Base-by-base conservation (phyloP, 2,888 invertebrate genomes). In the Electrophaes corylata region DNA sequence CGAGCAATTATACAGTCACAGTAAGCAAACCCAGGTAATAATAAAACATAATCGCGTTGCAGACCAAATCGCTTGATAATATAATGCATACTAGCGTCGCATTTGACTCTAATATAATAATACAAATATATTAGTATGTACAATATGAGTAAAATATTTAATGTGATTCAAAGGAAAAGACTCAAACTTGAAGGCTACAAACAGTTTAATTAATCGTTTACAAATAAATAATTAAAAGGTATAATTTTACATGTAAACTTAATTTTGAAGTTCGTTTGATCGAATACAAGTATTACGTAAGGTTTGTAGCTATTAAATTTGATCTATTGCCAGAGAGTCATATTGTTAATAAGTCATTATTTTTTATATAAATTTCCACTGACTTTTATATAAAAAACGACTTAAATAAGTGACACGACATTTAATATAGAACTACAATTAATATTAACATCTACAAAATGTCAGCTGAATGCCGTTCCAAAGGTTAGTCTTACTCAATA, bases 391-490 rank as follows among this genome's bases (percentile, higher is more conserved):
- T 14, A 18, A 41, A 31, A 19, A 12, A 14, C 16, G 14, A 23
- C 12, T 26, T 18, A 47, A 41, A 50, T 40, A 41, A 20, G 10
- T 12, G 18, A 11, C 29, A 53, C 12, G 23, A 49, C 41, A 29
- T 41, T 29, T 46, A 57, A 18, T 6, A 12, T 41, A 39, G 16
- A n/a, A 45, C 33, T 49, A 46, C 4, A 45, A 44, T 40, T 40
- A n/a, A 50, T 40, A 43, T 39, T 48, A 60, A 55, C 47, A 55
- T 52, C 47, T 60, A 55, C 43, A 16, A 54, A 60, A 60, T 60
- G 60, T 60, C 60, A 60, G 60, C 60, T 60, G 55, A 19, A 60
- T 55, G 60, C 60, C 60, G 60, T 55, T 60, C 60, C 39, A 60
- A 60, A 55, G 60, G 60, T 60, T 60, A 60, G 55, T 59, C 46